Percentiles rank a stretch among this genome's conserved stretches.
phyloP scores from a whole-genome alignment of 2,888 invertebrate genomes.

The Pseudococcus viburni region DNA sequence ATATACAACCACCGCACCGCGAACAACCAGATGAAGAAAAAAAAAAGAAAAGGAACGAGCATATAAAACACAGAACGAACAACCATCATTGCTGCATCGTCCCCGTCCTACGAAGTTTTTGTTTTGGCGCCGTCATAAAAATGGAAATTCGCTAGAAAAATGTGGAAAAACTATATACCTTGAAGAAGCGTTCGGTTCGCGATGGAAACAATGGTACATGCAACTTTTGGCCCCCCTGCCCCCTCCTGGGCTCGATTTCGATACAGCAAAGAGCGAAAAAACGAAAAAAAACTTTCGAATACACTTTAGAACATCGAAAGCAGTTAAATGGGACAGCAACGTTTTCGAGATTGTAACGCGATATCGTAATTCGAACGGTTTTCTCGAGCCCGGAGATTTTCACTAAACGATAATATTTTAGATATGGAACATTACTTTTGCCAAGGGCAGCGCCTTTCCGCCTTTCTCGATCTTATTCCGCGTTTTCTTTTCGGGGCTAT shows the following conservation, averaged over 20 bases:
- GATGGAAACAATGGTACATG: slow-evolving; percentile 60
- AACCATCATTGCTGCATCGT: background rate
- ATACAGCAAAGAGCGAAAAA: slow-evolving; percentile 29
- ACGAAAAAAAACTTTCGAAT: slow-evolving; percentile 23
- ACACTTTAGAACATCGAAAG: slow-evolving; percentile 51
- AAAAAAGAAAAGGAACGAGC: background rate
- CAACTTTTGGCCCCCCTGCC: slow-evolving; percentile 8
- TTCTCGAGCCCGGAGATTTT: slow-evolving; percentile 32
- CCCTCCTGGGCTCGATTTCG: background rate
- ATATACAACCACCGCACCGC: background rate
- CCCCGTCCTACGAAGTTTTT: slow-evolving; percentile 57
- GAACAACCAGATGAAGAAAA: background rate
- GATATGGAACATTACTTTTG: slow-evolving; percentile 55
- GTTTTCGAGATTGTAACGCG: slow-evolving; percentile 33
- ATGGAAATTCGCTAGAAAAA: slow-evolving; percentile 65
- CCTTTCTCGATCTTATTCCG: background rate
- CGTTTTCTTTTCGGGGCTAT: background rate
- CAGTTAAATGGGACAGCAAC: slow-evolving; percentile 59
- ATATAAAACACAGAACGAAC: slow-evolving; percentile 52
- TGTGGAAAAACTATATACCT: slow-evolving; percentile 52
- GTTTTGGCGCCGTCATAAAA: slow-evolving; percentile 67
- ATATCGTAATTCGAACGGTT: slow-evolving; percentile 45
- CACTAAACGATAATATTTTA: slow-evolving; percentile 37
- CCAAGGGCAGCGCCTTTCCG: slow-evolving; percentile 25
- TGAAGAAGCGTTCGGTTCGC: slow-evolving; percentile 28